Base-by-base conservation (phyloP, 2,797 vertebrate species). In the Pangasius macronema region DNA sequence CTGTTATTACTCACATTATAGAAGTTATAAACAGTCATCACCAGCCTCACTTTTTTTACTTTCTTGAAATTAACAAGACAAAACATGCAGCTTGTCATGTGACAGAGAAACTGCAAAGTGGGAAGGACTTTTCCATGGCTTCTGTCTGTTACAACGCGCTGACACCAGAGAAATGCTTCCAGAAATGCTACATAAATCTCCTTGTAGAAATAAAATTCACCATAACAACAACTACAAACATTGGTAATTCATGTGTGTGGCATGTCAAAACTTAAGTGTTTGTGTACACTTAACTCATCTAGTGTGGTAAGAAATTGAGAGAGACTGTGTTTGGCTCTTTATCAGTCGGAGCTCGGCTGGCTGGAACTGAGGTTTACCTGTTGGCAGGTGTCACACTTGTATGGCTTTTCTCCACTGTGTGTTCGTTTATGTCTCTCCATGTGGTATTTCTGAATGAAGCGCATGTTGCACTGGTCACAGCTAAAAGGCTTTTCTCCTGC, bases 401-500 rank as follows among this genome's bases (percentile, higher is more conserved):
- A 99, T 95, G 99, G 99, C 97, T 99, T 99, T 93, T 99, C 99
- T 95, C 99, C 99, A 20, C 99, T 99, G 94, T 99, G 99, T 0
- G 99, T 99, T 93, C 99, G 96, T 96, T 99, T 99, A 96, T 99
- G 99, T 91, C 99, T 95, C 93, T 99, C 99, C 99, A 99, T 99
- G 95, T 99, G 99, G 94, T 99, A 99, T 95, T 99, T 99, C 96
- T 99, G 99, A 93, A 99, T 99, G 93, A 99, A 99, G 89, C 99
- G 98, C 99, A 99, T 99, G 93, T 98, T 99, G 89, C 99, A 99
- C 95, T 99, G 98, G 92, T 99, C 99, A 75, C 99, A 99, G 84
- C 98, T 97, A 90, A 99, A 99, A 46, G 99, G 99, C 94, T 99
- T 99, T 95, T 99, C 99, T 93, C 98, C 96, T 97, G 91, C 46